phyloP scores from a whole-genome alignment of 64 coral and sea anemone genomes.

The Montipora foliosa region DNA sequence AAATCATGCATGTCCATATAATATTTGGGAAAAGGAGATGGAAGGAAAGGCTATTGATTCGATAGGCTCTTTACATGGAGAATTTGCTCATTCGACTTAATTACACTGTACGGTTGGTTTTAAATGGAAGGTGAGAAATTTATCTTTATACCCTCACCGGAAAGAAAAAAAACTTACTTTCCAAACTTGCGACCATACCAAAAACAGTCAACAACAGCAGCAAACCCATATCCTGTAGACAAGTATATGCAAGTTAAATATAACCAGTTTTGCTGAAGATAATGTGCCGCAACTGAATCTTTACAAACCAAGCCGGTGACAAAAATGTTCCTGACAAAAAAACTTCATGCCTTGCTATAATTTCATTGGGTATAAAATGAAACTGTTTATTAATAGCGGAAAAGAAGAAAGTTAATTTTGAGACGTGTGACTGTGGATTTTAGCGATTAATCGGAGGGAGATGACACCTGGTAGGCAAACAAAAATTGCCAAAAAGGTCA shows the following conservation, averaged over 20 bases:
- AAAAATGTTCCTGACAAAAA: background rate
- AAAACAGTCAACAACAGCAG: constrained; percentile 4
- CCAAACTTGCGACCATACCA: background rate
- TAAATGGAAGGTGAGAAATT: background rate
- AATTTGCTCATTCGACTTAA: background rate
- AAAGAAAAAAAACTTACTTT: background rate
- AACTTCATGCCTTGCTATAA: no score
- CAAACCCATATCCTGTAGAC: background rate
- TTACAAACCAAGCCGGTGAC: background rate
- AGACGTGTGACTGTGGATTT: background rate
- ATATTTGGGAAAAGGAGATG: background rate
- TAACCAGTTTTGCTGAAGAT: background rate
- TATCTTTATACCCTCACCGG: background rate
- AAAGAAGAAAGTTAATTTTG: background rate
- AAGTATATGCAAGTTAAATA: background rate
- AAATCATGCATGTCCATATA: background rate
- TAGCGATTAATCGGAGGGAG: background rate
- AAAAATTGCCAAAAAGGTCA: background rate
- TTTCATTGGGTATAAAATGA: no score
- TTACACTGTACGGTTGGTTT: background rate
- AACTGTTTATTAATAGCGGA: background rate
- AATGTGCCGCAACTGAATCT: background rate
- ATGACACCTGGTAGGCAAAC: background rate
- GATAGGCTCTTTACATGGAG: background rate
- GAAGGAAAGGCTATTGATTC: background rate